Evolutionary conservation across 2,888 invertebrate species (phyloP).

Genomic region (Enoplolaimus lenunculus): DNA sequence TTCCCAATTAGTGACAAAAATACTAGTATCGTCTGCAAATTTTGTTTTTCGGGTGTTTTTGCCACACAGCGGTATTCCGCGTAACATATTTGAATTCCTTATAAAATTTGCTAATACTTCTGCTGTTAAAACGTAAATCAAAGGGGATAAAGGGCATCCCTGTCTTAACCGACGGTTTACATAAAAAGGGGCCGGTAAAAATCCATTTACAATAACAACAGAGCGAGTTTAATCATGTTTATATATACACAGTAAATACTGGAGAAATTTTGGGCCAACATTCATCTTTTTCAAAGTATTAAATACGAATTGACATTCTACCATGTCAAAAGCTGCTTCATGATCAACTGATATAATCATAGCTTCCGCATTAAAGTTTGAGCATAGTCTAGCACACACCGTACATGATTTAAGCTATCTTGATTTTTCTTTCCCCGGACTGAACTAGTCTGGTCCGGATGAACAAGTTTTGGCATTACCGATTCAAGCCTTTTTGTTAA

Average conservation of each 20-base stretch:
- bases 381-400: background rate
- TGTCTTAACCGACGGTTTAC: slow-evolving; percentile 1
- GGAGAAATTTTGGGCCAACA: background rate
- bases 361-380: background rate
- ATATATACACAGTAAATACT: background rate
- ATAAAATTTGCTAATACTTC: slow-evolving; percentile 8
- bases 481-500: background rate
- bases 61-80: background rate
- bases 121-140: slow-evolving; percentile 1
- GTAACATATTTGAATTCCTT: background rate
- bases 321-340: slow-evolving; percentile 13
- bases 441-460: background rate
- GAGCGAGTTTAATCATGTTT: background rate
- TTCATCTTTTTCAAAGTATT: slow-evolving; percentile 6
- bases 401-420: background rate
- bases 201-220: background rate
- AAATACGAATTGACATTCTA: slow-evolving; percentile 4
- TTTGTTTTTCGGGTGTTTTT: background rate
- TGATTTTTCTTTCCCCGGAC: background rate
- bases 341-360: slow-evolving; percentile 12
- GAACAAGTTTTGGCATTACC: background rate
- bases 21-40: slow-evolving; percentile 14
- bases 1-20: slow-evolving; percentile 8
- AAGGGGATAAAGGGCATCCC: slow-evolving; percentile 13
- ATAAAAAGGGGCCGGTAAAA: too few species aligned